These are phyloP conservation scores for Xestia rhomboidea DNA, from an alignment of 2,888 invertebrate genomes.

Conservation along the genomic window DNA sequence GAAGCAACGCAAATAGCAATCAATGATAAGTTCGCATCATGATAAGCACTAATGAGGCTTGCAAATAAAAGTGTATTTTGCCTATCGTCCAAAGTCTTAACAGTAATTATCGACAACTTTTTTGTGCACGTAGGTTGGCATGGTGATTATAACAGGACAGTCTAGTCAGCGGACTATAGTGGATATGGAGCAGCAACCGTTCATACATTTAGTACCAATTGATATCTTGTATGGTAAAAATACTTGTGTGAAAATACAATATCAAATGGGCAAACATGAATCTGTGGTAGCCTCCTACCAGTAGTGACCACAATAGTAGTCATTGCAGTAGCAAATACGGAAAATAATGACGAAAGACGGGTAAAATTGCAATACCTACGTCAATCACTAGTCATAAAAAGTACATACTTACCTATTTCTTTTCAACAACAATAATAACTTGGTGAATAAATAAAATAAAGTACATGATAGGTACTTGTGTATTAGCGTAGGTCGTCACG, in stretches of 20 bases:
- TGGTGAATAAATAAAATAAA: conserved; percentile 47
- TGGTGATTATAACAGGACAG: conserved; percentile 18
- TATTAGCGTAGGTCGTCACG: conserved; percentile 36
- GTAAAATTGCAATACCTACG: conserved; percentile 27
- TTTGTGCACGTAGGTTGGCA: conserved; percentile 14
- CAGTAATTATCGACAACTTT: conserved; percentile 23
- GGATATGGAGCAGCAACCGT: background rate
- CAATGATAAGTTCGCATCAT: conserved; percentile 31
- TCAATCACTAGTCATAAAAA: conserved; percentile 36
- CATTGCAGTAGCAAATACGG: background rate
- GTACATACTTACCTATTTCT: conserved; percentile 19
- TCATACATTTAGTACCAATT: background rate
- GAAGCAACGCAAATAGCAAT: conserved; percentile 29
- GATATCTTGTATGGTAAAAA: background rate
- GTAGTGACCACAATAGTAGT: background rate
- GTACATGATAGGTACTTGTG: conserved; percentile 5
- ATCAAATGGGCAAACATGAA: background rate
- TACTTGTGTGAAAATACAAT: background rate
- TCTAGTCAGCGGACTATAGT: conserved; percentile 5
- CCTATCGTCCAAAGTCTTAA: conserved; percentile 19
- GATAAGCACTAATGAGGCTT: conserved; percentile 47
- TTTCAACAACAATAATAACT: conserved; percentile 22
- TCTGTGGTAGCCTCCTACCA: background rate
- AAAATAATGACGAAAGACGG: conserved; percentile 21
- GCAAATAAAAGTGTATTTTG: conserved; percentile 25